These are phyloP conservation scores for Prolemur simus DNA, from an alignment of 2,113 vertebrate species.

Conservation along the genomic window DNA sequence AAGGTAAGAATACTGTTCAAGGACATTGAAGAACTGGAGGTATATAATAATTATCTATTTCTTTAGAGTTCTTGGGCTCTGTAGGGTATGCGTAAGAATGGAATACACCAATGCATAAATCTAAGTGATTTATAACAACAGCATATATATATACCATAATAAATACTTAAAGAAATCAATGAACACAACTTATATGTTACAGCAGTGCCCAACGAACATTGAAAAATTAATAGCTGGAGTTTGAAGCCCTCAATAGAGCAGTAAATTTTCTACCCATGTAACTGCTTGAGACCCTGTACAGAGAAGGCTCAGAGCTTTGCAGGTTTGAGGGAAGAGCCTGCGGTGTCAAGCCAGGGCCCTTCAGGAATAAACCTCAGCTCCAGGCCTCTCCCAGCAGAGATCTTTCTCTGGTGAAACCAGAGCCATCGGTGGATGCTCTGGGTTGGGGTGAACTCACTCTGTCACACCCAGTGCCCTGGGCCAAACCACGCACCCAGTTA, in stretches of 20 bases:
- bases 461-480: not conserved
- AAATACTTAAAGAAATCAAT: constrained; percentile 51
- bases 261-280: not conserved
- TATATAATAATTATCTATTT: not conserved
- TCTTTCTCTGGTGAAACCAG: not conserved
- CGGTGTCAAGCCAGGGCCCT: not conserved
- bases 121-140: constrained; percentile 40
- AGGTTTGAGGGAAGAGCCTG: not conserved
- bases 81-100: not conserved
- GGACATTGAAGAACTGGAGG: not conserved
- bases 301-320: not conserved
- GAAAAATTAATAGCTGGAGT: constrained; percentile 17
- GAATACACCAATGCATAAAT: not conserved
- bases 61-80: not conserved
- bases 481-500: not conserved
- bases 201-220: not conserved
- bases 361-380: not conserved
- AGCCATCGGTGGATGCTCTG: not conserved
- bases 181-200: not conserved
- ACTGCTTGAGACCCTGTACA: not conserved
- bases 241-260: not conserved
- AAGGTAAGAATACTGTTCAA: not conserved
- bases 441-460: not conserved
- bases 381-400: not conserved
- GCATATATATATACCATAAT: not conserved